Evolutionary conservation across 37 sponge, comb jelly and placozoan species (phyloP).

Genomic region (Halisarca cf. caerulea): DNA sequence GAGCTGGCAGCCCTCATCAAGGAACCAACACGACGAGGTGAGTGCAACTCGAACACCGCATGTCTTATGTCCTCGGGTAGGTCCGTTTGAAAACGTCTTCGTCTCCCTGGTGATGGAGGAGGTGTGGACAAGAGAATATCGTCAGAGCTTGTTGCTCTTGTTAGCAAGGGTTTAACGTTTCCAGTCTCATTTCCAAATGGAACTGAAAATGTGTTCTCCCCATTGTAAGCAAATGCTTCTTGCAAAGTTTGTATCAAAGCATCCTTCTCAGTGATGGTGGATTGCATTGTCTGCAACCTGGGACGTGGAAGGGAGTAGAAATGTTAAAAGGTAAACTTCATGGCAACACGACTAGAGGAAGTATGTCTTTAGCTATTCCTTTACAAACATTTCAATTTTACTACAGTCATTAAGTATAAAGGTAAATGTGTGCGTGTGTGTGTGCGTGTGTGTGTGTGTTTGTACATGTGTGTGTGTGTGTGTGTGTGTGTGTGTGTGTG

Average conservation of each 20-base stretch:
- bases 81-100: constrained; percentile 1
- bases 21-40: not conserved
- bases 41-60: not conserved
- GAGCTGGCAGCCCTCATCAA: constrained; percentile 9
- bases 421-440: too few species aligned
- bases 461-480: too few species aligned
- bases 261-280: constrained; percentile 61
- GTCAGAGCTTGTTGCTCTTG: constrained; percentile 3
- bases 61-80: not conserved
- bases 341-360: too few species aligned
- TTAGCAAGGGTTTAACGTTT: not conserved
- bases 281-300: constrained; percentile 38
- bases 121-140: not conserved
- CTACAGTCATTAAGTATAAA: too few species aligned
- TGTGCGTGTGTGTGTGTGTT: too few species aligned
- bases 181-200: too few species aligned
- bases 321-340: not conserved
- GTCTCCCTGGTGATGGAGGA: constrained; percentile 12
- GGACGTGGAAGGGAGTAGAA: not conserved
- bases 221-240: constrained; percentile 35
- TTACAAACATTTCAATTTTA: too few species aligned
- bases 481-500: too few species aligned
- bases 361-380: too few species aligned
- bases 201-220: not conserved
- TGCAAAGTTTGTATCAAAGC: constrained; percentile 60